A percentile compares a stretch with the other conserved stretches of the same genome.
Conservation (phyloP, 2,888 invertebrate genomes). For the Agonopterix heracliana region DNA sequence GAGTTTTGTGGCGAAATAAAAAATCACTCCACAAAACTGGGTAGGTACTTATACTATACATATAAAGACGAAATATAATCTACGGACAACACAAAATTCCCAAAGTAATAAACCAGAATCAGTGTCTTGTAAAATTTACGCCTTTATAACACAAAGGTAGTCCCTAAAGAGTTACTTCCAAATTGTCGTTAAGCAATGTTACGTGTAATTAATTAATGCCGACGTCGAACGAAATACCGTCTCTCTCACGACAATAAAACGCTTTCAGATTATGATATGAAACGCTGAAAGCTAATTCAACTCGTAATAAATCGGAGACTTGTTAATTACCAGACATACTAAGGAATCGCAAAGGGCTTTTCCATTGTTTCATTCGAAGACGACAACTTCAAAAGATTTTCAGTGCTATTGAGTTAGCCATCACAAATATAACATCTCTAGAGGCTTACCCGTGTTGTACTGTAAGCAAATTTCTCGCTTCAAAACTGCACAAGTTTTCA, state of each 20-base stretch:
- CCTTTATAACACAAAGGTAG: conserved; percentile 14
- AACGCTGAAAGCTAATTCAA: conserved; percentile 65
- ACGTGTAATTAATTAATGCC: conserved; percentile 57
- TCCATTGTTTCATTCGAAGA: conserved; percentile 46
- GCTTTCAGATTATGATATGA: conserved; percentile 66
- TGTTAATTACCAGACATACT: conserved; percentile 58
- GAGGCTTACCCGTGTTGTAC: conserved; percentile 25
- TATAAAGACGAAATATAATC: no score
- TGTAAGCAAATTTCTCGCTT: conserved; percentile 35
- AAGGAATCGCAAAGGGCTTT: conserved; percentile 47
- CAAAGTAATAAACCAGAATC: conserved; percentile 31
- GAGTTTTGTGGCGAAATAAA: no score
- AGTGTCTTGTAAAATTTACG: conserved; percentile 15
- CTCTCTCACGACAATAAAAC: conserved; percentile 52
- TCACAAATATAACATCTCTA: conserved; percentile 37
- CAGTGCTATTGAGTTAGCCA: conserved; percentile 42
- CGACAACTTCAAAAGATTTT: conserved; percentile 48
- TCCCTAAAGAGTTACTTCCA: conserved; percentile 34
- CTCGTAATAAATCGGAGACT: conserved; percentile 63
- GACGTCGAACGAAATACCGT: conserved; percentile 21
- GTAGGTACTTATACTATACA: no score
- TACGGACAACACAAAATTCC: conserved; percentile 11
- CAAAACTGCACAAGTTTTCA: conserved; percentile 33
- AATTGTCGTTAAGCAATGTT: conserved; percentile 47
- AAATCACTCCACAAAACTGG: no score